These are phyloP conservation scores for Pseudeuparius sepicola DNA, from an alignment of 2,888 invertebrate species.

Conservation along the genomic window DNA sequence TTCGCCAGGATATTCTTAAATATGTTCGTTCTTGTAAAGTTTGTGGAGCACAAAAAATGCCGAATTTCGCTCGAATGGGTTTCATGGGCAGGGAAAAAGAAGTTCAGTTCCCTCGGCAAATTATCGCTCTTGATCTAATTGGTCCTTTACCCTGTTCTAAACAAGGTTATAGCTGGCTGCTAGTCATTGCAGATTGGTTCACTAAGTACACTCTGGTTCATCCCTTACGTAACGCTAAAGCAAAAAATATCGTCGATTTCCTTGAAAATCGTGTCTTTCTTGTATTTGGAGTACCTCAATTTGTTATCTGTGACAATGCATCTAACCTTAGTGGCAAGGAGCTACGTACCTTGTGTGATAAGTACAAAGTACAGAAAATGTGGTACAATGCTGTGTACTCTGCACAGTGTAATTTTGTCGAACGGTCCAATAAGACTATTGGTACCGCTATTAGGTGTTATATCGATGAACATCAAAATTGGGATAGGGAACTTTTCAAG, in stretches of 20 bases:
- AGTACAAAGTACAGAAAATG: too few relatives aligned
- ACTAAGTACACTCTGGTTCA: conserved; percentile 12
- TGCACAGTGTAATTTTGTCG: conserved; percentile 30
- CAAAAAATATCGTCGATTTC: too few relatives aligned
- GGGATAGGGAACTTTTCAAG: conserved; percentile 26
- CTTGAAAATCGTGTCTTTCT: too few relatives aligned
- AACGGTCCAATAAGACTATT: conserved; percentile 28
- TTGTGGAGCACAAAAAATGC: conserved; percentile 21
- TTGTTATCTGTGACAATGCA: too few relatives aligned
- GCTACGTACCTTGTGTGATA: too few relatives aligned
- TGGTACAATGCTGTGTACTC: conserved; percentile 26
- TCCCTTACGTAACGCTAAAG: conserved; percentile 13
- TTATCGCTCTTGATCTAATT: conserved; percentile 18
- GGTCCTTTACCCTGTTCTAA: conserved; percentile 19
- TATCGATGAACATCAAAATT: conserved; percentile 17
- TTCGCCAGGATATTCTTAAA: conserved; percentile 15
- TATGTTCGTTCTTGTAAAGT: conserved; percentile 18
- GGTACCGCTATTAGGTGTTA: conserved; percentile 27
- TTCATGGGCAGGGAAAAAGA: conserved; percentile 20
- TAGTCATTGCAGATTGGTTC: conserved; percentile 18
- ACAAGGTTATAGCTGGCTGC: conserved; percentile 11
- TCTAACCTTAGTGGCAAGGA: too few relatives aligned
- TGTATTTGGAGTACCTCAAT: too few relatives aligned
- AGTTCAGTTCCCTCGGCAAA: conserved; percentile 16
- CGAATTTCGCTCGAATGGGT: conserved; percentile 16